Base-by-base conservation (phyloP, 2,888 invertebrate genomes). In the Thymelicus acteon region DNA sequence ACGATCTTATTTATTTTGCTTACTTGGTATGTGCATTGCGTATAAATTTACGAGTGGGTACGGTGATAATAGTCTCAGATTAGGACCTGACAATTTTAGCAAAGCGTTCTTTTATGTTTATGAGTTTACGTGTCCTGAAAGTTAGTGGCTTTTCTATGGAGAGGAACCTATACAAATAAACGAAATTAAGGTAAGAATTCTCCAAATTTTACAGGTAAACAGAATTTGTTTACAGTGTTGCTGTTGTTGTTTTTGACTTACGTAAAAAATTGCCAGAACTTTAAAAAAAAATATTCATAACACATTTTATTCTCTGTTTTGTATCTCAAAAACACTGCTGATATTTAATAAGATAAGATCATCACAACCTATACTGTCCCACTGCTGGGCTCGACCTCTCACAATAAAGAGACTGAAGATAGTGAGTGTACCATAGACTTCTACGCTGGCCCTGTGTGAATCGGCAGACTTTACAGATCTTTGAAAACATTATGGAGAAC, bases 31-130 rank as follows among this genome's bases (percentile, higher is more conserved):
- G 77, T 77, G 78, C 73, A 80, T 77, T 76, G 79, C 73, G 79
- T 79, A 76, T 79, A 79, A 80, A 82, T 82, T 83, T 82, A 83
- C 79, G 75, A 75, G 75, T 74, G 74, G 80, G 79, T 79, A 78
- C 81, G 74, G 78, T 75, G 78, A 80, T 80, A 82, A 86, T 82
- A 76, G 79, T 78, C 79, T 79, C 76, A 83, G 85, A 84, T 86
- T 83, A 86, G 80, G 79, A 82, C 80, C 82, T 83, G 81, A 83
- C 82, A 84, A 84, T 83, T 83, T 81, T 82, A 80, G 82, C 77
- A 76, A 81, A 82, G 82, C 80, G 82, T 80, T 82, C 82, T 86
- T 87, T 86, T 84, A 86, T 84, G 84, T 86, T 86, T 83, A 86
- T 82, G 80, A 84, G 82, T 80, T 85, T 85, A 86, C 86, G 86